phyloP scores from a whole-genome alignment of 2,888 invertebrate species.

The Sphaerophoria rueppellii region DNA sequence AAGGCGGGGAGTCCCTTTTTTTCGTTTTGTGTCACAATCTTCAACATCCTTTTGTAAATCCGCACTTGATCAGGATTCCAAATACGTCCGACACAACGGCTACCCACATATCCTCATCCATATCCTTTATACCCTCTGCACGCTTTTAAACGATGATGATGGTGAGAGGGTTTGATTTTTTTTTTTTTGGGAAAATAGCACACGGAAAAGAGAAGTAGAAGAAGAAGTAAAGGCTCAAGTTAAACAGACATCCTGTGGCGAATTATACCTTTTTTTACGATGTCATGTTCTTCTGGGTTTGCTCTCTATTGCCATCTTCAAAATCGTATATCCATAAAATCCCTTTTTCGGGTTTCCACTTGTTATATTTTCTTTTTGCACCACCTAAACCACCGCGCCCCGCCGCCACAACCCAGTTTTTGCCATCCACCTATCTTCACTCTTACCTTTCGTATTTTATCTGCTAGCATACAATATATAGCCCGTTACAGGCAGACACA shows the following conservation, averaged over 20 bases:
- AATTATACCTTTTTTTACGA: constrained; percentile 78
- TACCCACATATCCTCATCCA: constrained; percentile 35
- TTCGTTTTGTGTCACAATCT: constrained; percentile 44
- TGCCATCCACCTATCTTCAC: constrained; percentile 33
- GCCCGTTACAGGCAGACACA: constrained; percentile 65
- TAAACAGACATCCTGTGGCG: constrained; percentile 80
- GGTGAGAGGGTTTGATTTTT: constrained; percentile 53
- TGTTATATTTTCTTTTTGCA: constrained; percentile 48
- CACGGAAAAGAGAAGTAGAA: constrained; percentile 25
- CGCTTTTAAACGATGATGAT: constrained; percentile 3
- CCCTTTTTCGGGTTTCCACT: constrained; percentile 66
- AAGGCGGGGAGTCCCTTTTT: background rate
- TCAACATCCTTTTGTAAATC: constrained; percentile 36
- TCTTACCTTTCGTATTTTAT: constrained; percentile 61
- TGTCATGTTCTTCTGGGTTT: constrained; percentile 75
- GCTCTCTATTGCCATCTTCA: constrained; percentile 74
- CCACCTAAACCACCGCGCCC: background rate
- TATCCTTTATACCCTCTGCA: background rate
- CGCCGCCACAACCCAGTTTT: constrained; percentile 5
- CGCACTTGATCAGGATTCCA: constrained; percentile 64
- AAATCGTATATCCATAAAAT: constrained; percentile 73
- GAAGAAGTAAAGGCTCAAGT: constrained; percentile 76
- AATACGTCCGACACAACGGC: constrained; percentile 58
- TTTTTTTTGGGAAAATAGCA: too few species aligned
- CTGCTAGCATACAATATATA: constrained; percentile 38